phyloP scores from a whole-genome alignment of 2,113 vertebrate species.

The Diadophis punctatus region DNA sequence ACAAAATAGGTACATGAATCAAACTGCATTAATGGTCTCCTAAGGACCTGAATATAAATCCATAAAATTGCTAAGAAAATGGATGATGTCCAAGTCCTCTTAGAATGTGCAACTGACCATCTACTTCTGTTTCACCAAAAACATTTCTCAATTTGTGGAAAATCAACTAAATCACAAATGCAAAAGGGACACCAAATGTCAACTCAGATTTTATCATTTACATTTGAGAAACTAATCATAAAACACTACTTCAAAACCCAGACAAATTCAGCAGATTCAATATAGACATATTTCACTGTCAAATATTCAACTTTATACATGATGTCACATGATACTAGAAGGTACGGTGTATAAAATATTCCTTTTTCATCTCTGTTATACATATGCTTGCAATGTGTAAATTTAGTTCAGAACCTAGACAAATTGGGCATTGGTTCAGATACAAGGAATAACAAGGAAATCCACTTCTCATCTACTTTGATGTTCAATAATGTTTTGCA shows the following conservation, averaged over 20 bases:
- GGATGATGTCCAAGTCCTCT: neutral
- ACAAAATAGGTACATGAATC: accelerated
- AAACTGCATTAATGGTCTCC: neutral
- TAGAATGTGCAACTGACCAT: neutral
- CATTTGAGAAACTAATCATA: neutral
- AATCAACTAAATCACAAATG: neutral
- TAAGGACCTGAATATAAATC: neutral
- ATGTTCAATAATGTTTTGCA: neutral
- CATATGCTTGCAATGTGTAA: neutral
- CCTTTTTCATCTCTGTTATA: neutral
- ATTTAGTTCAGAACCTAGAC: neutral
- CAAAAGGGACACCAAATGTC: neutral
- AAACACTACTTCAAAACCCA: neutral
- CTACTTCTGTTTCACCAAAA: neutral
- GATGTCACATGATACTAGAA: neutral
- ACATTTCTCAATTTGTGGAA: neutral
- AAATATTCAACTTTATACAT: neutral
- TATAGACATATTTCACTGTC: neutral
- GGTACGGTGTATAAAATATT: neutral
- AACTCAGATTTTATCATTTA: neutral
- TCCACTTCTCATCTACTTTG: neutral
- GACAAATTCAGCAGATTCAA: neutral
- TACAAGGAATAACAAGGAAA: neutral
- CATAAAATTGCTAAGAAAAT: neutral
- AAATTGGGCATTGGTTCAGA: neutral